Evolutionary conservation across 37 sponge, comb jelly and placozoan species (phyloP).

Genomic region (Cliona cf. orientalis): DNA sequence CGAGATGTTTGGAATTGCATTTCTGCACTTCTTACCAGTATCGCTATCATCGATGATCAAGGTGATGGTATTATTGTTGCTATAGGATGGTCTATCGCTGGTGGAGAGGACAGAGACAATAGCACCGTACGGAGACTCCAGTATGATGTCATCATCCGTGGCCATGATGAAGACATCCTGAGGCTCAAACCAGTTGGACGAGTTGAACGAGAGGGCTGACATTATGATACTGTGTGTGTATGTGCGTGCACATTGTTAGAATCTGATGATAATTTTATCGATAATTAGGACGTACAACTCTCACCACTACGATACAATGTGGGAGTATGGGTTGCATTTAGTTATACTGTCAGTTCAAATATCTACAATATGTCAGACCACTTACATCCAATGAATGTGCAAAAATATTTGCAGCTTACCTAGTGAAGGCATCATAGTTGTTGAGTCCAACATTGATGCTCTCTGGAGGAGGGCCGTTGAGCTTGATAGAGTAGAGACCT

Average conservation of each 20-base stretch:
- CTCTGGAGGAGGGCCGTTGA: conserved; percentile 59
- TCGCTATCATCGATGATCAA: conserved; percentile 70
- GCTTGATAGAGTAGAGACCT: conserved; percentile 39
- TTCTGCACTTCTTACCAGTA: conserved; percentile 53
- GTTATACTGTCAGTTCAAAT: no score
- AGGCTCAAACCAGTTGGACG: conserved; percentile 69
- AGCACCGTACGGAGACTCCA: conserved; percentile 68
- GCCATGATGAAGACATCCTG: conserved; percentile 65
- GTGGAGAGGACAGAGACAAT: conserved; percentile 9
- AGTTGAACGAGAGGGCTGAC: conserved; percentile 54
- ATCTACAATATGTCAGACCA: no score
- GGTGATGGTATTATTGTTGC: conserved; percentile 33
- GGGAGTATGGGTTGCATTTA: no score
- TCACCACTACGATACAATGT: no score
- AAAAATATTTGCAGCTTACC: conserved; percentile 21
- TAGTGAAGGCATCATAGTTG: conserved; percentile 32
- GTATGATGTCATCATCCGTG: conserved; percentile 83
- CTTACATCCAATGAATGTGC: no score
- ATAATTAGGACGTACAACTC: no score
- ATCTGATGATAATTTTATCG: no score
- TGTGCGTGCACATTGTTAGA: no score
- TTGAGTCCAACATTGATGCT: conserved; percentile 32
- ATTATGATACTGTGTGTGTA: conserved; percentile 37
- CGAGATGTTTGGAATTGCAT: no score
- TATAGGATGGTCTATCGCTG: not conserved